phyloP scores from a whole-genome alignment of 2,797 vertebrate species.

The Novumbra hubbsi region DNA sequence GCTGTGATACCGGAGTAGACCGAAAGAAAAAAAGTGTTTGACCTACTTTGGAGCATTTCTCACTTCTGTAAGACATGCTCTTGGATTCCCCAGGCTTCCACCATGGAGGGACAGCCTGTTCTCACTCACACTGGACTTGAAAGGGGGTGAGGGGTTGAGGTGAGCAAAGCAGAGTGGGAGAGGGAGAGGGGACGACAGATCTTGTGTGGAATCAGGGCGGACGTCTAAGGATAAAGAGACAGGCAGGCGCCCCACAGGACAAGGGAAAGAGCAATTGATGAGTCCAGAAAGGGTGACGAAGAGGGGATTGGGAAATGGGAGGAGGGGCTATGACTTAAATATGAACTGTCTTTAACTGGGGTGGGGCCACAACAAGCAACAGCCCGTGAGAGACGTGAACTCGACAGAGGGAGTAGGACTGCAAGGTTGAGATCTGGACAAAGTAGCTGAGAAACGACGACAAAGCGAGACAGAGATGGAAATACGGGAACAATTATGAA shows the following conservation, averaged over 20 bases:
- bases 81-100: slow-evolving; percentile 42
- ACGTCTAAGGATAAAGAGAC: neutral
- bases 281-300: neutral
- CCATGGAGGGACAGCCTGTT: slow-evolving; percentile 29
- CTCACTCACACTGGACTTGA: slow-evolving; percentile 15
- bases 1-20: slow-evolving; percentile 37
- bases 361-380: no score
- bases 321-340: neutral
- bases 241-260: neutral
- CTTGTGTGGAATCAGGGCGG: neutral
- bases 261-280: neutral
- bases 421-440: slow-evolving; percentile 2
- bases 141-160: neutral
- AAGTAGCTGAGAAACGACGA: slow-evolving; percentile 5
- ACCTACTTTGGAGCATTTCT: slow-evolving; percentile 70
- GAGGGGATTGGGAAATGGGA: neutral
- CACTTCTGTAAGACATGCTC: slow-evolving; percentile 57
- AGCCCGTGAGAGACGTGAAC: neutral
- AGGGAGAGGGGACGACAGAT: neutral
- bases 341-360: neutral
- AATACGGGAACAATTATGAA: neutral
- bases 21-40: slow-evolving; percentile 60
- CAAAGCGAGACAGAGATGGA: slow-evolving; percentile 10
- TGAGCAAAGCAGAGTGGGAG: neutral
- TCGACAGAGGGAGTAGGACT: neutral